phyloP scores from a whole-genome alignment of 2,888 invertebrate species.

The Periphyllus acericola region DNA sequence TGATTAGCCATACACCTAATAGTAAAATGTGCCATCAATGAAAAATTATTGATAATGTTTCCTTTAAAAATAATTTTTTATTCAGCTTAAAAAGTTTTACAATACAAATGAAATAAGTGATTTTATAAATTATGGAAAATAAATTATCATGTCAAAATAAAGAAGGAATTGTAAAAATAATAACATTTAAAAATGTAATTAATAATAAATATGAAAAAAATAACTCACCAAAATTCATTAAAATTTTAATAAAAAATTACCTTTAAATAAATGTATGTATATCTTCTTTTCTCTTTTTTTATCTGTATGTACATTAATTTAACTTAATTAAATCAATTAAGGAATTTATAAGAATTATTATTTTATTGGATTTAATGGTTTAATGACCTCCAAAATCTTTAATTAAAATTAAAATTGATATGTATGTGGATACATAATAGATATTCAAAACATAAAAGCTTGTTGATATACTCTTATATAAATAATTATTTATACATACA shows the following conservation, averaged over 20 bases:
- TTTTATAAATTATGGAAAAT: no score
- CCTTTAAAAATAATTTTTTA: no score
- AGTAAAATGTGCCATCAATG: no score
- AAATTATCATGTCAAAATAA: no score
- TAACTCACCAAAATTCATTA: not conserved
- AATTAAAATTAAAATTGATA: not conserved
- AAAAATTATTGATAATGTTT: no score
- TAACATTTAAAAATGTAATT: not conserved
- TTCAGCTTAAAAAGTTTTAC: no score
- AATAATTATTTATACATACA: conserved; percentile 65
- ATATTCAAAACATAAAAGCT: no score
- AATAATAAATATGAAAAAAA: not conserved
- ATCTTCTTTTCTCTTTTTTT: not conserved
- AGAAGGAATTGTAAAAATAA: no score
- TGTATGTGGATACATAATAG: not conserved
- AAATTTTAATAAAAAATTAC: not conserved
- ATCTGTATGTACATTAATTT: conserved; percentile 12
- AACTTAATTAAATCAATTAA: not conserved
- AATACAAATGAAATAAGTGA: no score
- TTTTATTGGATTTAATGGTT: not conserved
- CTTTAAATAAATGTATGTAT: not conserved
- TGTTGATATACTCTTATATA: not conserved
- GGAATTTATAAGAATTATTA: not conserved
- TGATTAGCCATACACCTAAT: no score
- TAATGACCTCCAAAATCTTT: not conserved